phyloP scores from a whole-genome alignment of 2,113 vertebrate species.

The Vireo altiloquus region DNA sequence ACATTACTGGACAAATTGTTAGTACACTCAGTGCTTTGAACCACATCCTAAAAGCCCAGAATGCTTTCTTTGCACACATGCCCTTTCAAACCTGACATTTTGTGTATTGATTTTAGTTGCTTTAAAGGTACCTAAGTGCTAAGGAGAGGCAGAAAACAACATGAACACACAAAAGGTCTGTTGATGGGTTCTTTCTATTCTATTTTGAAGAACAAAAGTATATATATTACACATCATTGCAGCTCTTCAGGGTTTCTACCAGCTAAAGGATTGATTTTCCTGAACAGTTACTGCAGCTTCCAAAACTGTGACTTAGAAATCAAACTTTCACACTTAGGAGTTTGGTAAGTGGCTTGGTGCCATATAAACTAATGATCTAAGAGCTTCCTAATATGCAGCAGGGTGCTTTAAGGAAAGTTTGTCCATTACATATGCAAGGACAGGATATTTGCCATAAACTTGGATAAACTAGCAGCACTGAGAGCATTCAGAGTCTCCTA shows the following conservation, averaged over 20 bases:
- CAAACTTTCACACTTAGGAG: background rate
- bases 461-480: background rate
- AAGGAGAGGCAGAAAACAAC: background rate
- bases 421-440: background rate
- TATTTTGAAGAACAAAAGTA: background rate
- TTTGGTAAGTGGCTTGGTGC: background rate
- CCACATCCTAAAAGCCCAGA: background rate
- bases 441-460: background rate
- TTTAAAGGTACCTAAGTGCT: background rate
- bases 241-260: background rate
- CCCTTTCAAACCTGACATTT: slow-evolving; percentile 31
- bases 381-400: background rate
- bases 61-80: background rate
- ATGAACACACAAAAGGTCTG: background rate
- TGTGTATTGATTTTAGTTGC: background rate
- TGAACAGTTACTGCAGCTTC: background rate
- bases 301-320: background rate
- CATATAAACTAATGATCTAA: background rate
- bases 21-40: background rate
- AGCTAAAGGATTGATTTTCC: background rate
- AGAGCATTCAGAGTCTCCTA: background rate
- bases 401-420: background rate
- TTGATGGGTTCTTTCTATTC: background rate
- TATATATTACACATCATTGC: background rate
- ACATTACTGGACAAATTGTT: background rate